Conservation (phyloP, 92 coral and sea anemone genomes). For the Paragorgia papillata region DNA sequence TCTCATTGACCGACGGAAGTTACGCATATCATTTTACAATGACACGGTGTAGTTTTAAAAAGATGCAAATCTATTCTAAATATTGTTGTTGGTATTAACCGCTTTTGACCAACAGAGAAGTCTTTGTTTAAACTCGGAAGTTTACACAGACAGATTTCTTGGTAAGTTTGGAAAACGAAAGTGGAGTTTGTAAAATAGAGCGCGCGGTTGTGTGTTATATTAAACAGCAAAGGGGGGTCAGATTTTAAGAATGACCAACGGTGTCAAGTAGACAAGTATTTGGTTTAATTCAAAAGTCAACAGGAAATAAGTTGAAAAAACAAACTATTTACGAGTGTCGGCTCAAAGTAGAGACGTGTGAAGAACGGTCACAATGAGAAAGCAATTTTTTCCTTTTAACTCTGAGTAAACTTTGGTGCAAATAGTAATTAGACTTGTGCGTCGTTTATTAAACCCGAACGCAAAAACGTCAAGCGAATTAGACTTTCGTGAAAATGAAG, state of each 20-base stretch:
- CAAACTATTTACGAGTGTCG: background rate
- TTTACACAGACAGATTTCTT: conserved; percentile 29
- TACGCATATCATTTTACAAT: conserved; percentile 30
- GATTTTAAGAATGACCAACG: background rate
- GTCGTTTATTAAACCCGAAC: too few species aligned
- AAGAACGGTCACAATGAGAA: conserved; percentile 12
- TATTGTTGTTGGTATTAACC: conserved; percentile 34
- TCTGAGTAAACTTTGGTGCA: background rate
- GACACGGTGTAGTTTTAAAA: conserved; percentile 6
- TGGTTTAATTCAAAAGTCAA: conserved; percentile 39
- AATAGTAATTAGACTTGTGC: background rate
- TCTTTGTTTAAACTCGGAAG: conserved; percentile 15
- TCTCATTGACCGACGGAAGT: conserved; percentile 28
- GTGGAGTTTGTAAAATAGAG: background rate
- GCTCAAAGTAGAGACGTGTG: conserved; percentile 25
- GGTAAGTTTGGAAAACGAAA: background rate
- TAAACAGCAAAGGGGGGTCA: conserved; percentile 32
- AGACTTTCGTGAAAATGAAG: too few species aligned
- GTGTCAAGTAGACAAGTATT: conserved; percentile 25
- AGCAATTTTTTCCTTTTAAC: background rate
- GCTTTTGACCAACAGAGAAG: background rate
- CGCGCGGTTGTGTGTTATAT: background rate
- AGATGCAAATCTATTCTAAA: conserved; percentile 38
- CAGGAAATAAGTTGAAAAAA: conserved; percentile 42
- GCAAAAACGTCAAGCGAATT: too few species aligned